phyloP scores from a whole-genome alignment of 1,140 invertebrate species.

The Hydropsyche tenuis region DNA sequence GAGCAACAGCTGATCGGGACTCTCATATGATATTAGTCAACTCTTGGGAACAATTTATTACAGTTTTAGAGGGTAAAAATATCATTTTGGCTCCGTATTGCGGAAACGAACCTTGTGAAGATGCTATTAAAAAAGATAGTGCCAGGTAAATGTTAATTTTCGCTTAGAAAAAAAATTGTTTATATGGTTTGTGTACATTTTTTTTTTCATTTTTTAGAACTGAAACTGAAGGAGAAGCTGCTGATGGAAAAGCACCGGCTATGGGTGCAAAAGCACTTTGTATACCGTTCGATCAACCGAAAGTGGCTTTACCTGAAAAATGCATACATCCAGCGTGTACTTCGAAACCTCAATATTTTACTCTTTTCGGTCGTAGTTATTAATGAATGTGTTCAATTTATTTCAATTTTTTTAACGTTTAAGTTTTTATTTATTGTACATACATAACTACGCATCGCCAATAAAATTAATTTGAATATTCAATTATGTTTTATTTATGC shows the following conservation, averaged over 20 bases:
- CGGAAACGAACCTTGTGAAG: constrained; percentile 88
- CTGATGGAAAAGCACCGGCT: constrained; percentile 78
- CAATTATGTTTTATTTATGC: too few species aligned
- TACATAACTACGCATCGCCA: too few species aligned
- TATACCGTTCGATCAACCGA: constrained; percentile 92
- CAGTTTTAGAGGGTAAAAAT: constrained; percentile 85
- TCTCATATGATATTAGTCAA: constrained; percentile 73
- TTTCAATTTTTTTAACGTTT: neutral
- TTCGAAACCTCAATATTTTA: constrained; percentile 83
- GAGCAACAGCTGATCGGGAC: constrained; percentile 81
- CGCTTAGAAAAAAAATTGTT: neutral
- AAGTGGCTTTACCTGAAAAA: constrained; percentile 67
- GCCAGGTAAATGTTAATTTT: constrained; percentile 69
- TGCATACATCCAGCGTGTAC: constrained; percentile 91
- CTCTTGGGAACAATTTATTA: constrained; percentile 84
- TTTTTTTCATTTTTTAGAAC: constrained; percentile 31
- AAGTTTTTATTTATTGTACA: too few species aligned
- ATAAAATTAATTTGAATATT: too few species aligned
- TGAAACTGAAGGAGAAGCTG: constrained; percentile 66
- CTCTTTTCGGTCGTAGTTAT: constrained; percentile 96
- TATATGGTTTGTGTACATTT: neutral
- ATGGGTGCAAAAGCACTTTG: constrained; percentile 99
- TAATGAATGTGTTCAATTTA: constrained; percentile 61
- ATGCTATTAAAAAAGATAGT: constrained; percentile 95
- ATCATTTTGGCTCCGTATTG: constrained; percentile 95